Evolutionary conservation across 2,113 vertebrate species (phyloP).

Genomic region (Fulmarus glacialis): DNA sequence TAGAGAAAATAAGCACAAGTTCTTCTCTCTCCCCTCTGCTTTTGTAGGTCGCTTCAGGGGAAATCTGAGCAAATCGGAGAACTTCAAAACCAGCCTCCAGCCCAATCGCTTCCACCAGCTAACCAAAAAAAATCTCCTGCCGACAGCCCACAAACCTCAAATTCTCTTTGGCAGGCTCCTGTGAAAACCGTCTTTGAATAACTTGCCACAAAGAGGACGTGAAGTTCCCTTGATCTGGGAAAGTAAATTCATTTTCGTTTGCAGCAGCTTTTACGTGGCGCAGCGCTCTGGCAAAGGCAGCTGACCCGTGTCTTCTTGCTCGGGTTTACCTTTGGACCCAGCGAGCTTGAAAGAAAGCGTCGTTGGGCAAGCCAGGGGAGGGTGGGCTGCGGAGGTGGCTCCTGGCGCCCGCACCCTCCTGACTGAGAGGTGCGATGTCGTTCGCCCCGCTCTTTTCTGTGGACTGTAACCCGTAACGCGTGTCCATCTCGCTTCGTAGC

Average conservation of each 20-base stretch:
- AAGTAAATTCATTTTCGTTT: not conserved
- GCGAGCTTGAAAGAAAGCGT: accelerated
- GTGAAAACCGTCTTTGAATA: not conserved
- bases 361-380: accelerated
- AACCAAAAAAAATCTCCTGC: not conserved
- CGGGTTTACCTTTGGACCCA: not conserved
- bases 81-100: constrained; percentile 2
- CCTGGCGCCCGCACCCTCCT: accelerated
- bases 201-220: not conserved
- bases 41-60: constrained; percentile 43
- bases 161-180: not conserved
- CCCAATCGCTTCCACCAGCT: not conserved
- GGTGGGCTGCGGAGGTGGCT: accelerated
- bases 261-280: not conserved
- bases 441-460: accelerated
- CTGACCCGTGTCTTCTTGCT: not conserved
- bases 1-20: constrained; percentile 19
- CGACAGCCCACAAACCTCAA: not conserved
- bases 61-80: not conserved
- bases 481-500: not conserved
- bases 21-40: constrained; percentile 13
- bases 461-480: not conserved
- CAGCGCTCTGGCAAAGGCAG: not conserved
- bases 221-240: not conserved
- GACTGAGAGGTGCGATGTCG: accelerated